phyloP scores from a whole-genome alignment of 2,888 invertebrate genomes.

The Brassicogethes aeneus region DNA sequence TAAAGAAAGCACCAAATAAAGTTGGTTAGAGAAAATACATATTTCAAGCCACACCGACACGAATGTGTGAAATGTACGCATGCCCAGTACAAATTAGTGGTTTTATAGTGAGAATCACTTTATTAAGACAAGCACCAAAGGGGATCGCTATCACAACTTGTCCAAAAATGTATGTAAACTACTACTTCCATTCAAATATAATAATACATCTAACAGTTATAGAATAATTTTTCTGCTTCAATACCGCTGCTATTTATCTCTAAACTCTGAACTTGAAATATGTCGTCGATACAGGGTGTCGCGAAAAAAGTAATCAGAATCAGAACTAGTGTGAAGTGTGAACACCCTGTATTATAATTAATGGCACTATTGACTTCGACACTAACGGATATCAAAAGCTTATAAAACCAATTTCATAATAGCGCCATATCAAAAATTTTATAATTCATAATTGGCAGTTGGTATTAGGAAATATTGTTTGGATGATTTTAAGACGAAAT shows the following conservation, averaged over 20 bases:
- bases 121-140: not conserved
- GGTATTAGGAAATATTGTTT: not conserved
- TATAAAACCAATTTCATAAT: not conserved
- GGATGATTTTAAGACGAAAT: not conserved
- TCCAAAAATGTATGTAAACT: not conserved
- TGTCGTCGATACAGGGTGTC: too few relatives aligned
- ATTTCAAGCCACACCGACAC: too few relatives aligned
- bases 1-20: too few relatives aligned
- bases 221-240: not conserved
- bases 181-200: not conserved
- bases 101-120: not conserved
- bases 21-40: too few relatives aligned
- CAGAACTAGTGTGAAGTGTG: too few relatives aligned
- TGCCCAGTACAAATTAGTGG: too few relatives aligned
- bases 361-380: not conserved
- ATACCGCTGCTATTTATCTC: not conserved
- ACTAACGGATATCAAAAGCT: not conserved
- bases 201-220: not conserved
- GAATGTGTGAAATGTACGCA: too few relatives aligned
- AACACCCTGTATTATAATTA: too few relatives aligned
- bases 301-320: too few relatives aligned
- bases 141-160: not conserved
- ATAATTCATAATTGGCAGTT: not conserved
- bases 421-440: constrained; percentile 1
- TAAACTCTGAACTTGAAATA: too few relatives aligned